Evolutionary conservation across 2,113 vertebrate species (phyloP), one percentile per base, ranked within the genome.

Genomic region (Anoura caudifer): DNA sequence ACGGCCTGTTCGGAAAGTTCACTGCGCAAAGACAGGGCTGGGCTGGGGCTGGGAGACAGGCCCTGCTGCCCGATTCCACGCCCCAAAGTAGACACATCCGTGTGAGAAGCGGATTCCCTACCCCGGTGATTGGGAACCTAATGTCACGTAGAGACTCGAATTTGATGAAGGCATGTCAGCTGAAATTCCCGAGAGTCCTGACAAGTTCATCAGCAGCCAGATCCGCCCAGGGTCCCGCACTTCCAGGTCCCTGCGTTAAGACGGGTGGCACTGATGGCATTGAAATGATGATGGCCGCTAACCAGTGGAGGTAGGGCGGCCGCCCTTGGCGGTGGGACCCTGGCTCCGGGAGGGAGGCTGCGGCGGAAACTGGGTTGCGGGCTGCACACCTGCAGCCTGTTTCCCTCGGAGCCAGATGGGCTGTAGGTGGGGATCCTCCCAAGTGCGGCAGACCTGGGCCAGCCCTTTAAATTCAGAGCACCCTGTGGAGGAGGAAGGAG

Each of bases 381-480:
- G 50, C 28, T 22, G 28, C 43, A 24, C 65, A 56, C 76, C 82
- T 81, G 77, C 10, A 65, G 70, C 61, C 80, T 28, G 14, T 69
- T 54, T 63, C 5, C 14, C 41, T 73, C 50, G 12, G 50, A 83
- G 24, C 9, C 54, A 20, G 4, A 61, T 61, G 86, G n/a, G 36
- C 75, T 14, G 11, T 2, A 3, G 61, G 17, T 83, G 69, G 70
- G 41, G 50, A 36, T 22, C 61, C 28, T 54, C 13, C 54, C 38
- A 59, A 31, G 50, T 36, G 56, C 67, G 52, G 26, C 45, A 50
- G 52, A 59, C 77, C 50, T 81, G 56, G 75, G 82, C 65, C 72
- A 76, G 65, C 33, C 2, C 90, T 96, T 96, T 95, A 96, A 97
- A 97, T 85, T 54, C 13, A 10, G 43, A 91, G 70, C 85, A 67